Conservation (phyloP, 2,113 vertebrate species). For the Hipposideros armiger region DNA sequence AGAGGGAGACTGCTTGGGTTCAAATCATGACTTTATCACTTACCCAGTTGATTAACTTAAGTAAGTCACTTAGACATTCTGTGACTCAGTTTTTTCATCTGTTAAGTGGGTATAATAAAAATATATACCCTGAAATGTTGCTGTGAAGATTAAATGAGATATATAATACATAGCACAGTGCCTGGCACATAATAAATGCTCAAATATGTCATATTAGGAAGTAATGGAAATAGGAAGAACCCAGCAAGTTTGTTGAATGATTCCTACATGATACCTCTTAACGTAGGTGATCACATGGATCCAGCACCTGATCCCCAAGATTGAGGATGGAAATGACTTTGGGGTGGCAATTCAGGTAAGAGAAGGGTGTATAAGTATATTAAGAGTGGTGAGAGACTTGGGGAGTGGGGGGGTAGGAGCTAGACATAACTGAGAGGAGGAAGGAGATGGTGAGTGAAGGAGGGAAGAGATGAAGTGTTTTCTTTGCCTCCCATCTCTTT, state of each 20-base stretch:
- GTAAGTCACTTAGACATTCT: slow-evolving; percentile 17
- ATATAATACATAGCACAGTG: neutral
- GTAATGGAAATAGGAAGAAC: neutral
- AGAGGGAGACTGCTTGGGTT: slow-evolving; percentile 11
- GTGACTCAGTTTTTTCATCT: slow-evolving; percentile 20
- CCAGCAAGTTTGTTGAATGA: slow-evolving; percentile 29
- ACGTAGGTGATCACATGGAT: slow-evolving; percentile 93
- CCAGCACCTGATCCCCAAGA: slow-evolving; percentile 93
- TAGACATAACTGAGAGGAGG: neutral
- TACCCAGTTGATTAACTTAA: neutral
- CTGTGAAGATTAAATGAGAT: neutral
- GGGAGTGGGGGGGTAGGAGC: neutral
- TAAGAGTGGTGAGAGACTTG: neutral
- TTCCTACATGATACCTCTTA: slow-evolving; percentile 10
- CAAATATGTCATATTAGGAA: slow-evolving; percentile 29
- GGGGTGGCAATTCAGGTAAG: slow-evolving; percentile 94
- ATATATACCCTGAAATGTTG: neutral
- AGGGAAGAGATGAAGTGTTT: neutral
- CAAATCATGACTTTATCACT: slow-evolving; percentile 29
- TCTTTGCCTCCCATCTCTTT: slow-evolving; percentile 16
- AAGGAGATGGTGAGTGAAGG: neutral
- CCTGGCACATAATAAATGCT: neutral
- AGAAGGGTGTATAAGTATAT: neutral
- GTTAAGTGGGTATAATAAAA: slow-evolving; percentile 30
- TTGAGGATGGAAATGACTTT: slow-evolving; percentile 96